These are phyloP conservation scores for Globodera ellingtonae DNA, from an alignment of 1,140 invertebrate genomes.

Conservation along the genomic window DNA sequence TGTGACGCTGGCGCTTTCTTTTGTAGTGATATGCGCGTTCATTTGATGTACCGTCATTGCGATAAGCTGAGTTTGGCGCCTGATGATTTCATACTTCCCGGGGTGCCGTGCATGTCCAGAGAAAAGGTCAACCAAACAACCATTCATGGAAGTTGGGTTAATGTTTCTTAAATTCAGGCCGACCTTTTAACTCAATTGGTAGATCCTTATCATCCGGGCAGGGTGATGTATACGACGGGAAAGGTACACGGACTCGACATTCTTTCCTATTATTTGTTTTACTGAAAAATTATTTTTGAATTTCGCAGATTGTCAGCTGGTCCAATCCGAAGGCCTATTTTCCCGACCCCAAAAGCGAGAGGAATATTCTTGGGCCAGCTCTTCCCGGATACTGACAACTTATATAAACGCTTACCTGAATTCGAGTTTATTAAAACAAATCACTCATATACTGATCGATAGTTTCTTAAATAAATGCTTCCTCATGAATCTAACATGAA, in stretches of 20 bases:
- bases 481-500: too few species aligned
- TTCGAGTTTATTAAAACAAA: background rate
- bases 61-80: conserved; percentile 43
- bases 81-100: conserved; percentile 37
- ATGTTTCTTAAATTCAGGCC: conserved; percentile 19
- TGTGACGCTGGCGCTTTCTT: conserved; percentile 44
- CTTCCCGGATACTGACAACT: background rate
- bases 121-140: conserved; percentile 37
- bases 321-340: conserved; percentile 41
- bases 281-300: conserved; percentile 10
- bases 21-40: conserved; percentile 42
- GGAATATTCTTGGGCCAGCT: conserved; percentile 29
- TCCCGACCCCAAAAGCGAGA: conserved; percentile 38
- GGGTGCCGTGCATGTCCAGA: conserved; percentile 41
- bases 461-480: too few species aligned
- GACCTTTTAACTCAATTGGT: conserved; percentile 39
- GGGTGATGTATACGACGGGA: conserved; percentile 44
- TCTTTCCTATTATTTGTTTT: conserved; percentile 12
- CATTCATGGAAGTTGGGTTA: too few species aligned
- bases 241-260: conserved; percentile 24
- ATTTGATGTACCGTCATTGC: conserved; percentile 44
- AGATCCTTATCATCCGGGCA: conserved; percentile 39
- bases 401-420: background rate
- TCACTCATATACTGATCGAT: too few species aligned
- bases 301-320: conserved; percentile 43